Percentiles rank a stretch among this genome's conserved stretches.
Conservation (phyloP, 2,797 vertebrate genomes). For the Synanceia verrucosa region DNA sequence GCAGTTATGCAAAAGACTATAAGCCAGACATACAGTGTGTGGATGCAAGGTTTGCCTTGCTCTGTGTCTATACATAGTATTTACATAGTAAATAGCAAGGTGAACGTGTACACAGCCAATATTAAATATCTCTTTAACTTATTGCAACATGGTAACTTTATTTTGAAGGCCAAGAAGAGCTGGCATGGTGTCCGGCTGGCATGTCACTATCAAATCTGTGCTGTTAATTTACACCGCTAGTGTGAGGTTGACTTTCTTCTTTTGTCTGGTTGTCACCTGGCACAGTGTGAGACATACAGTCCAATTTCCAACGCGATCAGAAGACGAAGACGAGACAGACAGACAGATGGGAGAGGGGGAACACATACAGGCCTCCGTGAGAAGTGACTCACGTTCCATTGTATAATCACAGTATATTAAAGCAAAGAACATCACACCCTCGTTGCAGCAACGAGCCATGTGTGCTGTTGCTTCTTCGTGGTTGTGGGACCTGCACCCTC, state of each 20-base stretch:
- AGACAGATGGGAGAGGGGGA: constrained; percentile 70
- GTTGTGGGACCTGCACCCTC: constrained; percentile 42
- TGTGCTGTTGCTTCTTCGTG: constrained; percentile 55
- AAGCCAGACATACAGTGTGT: background rate
- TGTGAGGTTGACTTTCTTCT: constrained; percentile 16
- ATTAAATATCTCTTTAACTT: constrained; percentile 7
- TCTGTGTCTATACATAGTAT: background rate
- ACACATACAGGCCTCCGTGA: constrained; percentile 49
- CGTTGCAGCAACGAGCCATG: constrained; percentile 68
- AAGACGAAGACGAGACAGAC: constrained; percentile 43
- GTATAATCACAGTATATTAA: constrained; percentile 79
- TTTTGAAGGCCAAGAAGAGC: constrained; percentile 41
- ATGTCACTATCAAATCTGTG: constrained; percentile 68
- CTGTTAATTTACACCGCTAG: constrained; percentile 40
- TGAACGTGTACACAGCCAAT: background rate
- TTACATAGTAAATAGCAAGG: background rate
- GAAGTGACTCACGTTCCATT: constrained; percentile 75
- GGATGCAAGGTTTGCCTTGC: background rate
- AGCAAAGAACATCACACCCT: constrained; percentile 83
- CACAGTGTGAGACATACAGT: constrained; percentile 1
- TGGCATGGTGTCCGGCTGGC: constrained; percentile 48
- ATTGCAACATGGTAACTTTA: constrained; percentile 20
- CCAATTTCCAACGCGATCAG: constrained; percentile 30
- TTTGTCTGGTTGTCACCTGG: constrained; percentile 22
- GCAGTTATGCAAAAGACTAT: constrained; percentile 1